Evolutionary conservation across 2,888 invertebrate species (phyloP).

Genomic region (Caenorhabditis afra): DNA sequence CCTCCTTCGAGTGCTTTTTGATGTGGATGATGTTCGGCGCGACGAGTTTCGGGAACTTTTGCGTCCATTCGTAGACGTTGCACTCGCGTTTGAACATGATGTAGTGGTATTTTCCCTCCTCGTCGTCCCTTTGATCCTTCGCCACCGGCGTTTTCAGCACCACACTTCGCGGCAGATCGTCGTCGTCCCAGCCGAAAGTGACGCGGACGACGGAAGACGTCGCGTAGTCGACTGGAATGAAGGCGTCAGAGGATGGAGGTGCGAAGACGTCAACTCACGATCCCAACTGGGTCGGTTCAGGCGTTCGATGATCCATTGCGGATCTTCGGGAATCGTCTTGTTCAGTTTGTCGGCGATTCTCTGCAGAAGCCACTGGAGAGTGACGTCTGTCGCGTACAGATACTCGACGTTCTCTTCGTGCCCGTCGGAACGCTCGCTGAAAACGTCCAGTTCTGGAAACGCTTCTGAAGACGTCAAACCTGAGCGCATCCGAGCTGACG

Average conservation of each 20-base stretch:
- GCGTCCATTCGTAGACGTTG: conserved; percentile 77
- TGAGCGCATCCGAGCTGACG: conserved; percentile 65
- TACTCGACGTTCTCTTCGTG: conserved; percentile 61
- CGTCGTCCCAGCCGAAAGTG: conserved; percentile 77
- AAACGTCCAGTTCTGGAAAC: conserved; percentile 13
- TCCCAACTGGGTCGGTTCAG: conserved; percentile 70
- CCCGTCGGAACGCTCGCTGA: conserved; percentile 61
- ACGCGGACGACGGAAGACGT: conserved; percentile 74
- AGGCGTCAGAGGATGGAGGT: not conserved
- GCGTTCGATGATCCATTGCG: conserved; percentile 77
- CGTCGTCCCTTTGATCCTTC: conserved; percentile 66
- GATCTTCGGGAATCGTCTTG: conserved; percentile 68
- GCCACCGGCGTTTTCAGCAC: conserved; percentile 74
- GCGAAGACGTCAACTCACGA: no score
- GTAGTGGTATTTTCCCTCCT: conserved; percentile 72
- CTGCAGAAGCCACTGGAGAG: conserved; percentile 75
- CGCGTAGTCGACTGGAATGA: conserved; percentile 66
- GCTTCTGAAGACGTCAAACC: conserved; percentile 24
- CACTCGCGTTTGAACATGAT: conserved; percentile 76
- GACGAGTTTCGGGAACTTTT: conserved; percentile 69
- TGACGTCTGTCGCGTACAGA: conserved; percentile 73
- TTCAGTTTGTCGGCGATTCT: conserved; percentile 69
- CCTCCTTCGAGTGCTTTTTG: conserved; percentile 70
- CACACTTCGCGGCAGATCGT: conserved; percentile 72
- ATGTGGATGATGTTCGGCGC: conserved; percentile 75